A percentile compares a stretch with the other conserved stretches of the same genome.
Evolutionary conservation across 2,888 invertebrate genomes (phyloP).

Genomic region (Chouioia cunea): DNA sequence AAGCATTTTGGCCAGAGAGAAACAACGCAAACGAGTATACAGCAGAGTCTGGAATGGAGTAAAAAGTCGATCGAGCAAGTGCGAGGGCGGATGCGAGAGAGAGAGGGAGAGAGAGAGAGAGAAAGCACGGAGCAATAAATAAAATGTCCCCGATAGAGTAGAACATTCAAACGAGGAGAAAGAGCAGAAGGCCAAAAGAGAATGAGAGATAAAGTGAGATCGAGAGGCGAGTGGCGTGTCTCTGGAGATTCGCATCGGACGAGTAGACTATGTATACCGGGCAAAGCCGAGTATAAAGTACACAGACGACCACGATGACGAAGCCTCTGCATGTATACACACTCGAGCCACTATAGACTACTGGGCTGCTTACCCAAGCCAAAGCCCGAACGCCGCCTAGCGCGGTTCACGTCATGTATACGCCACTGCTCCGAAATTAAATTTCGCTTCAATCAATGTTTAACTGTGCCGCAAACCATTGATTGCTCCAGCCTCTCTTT

Average conservation of each 20-base stretch:
- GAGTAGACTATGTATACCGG: not conserved
- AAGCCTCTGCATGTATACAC: not conserved
- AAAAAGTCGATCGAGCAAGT: too few species aligned
- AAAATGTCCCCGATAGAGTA: not conserved
- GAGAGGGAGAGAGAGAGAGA: too few species aligned
- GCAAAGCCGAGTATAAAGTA: conserved; percentile 3
- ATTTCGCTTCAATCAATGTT: too few species aligned
- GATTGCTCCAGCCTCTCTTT: too few species aligned
- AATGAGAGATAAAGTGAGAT: too few species aligned
- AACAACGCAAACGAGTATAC: too few species aligned
- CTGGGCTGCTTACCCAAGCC: not conserved
- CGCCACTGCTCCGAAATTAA: too few species aligned
- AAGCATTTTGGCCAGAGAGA: not conserved
- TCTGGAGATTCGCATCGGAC: conserved; percentile 54
- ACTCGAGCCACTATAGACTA: not conserved
- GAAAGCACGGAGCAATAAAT: too few species aligned
- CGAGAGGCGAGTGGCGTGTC: conserved; percentile 54
- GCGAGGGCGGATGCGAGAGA: not conserved
- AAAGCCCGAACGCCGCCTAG: not conserved
- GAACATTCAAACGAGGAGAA: too few species aligned
- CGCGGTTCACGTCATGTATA: too few species aligned
- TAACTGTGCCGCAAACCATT: too few species aligned
- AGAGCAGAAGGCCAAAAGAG: not conserved
- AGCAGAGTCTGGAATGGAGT: too few species aligned
- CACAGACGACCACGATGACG: not conserved